A percentile compares a stretch with the other conserved stretches of the same genome.
Conservation (phyloP, 1,140 invertebrate genomes). For the Sesamia nonagrioides region DNA sequence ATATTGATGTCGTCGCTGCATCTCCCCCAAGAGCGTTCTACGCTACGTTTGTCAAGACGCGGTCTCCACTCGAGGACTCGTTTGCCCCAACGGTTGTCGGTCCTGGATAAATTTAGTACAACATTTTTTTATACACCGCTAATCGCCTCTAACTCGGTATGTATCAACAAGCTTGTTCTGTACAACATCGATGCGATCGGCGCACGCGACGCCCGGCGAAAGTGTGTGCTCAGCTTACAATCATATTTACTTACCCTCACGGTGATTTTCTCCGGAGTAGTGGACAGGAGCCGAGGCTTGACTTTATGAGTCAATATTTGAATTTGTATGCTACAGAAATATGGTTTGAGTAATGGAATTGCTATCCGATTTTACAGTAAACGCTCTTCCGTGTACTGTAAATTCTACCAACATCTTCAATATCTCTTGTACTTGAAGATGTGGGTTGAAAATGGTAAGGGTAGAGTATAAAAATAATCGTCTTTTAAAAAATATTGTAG, state of each 20-base stretch:
- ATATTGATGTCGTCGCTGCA: too few species aligned
- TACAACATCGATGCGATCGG: constrained; percentile 53
- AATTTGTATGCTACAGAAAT: constrained; percentile 11
- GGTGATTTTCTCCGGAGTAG: background rate
- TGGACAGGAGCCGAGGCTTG: constrained; percentile 3
- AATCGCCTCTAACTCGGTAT: background rate
- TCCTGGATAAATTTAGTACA: too few species aligned
- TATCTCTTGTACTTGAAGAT: too few species aligned
- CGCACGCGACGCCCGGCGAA: constrained; percentile 57
- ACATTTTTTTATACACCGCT: background rate
- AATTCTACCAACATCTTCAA: too few species aligned
- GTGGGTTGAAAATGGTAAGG: too few species aligned
- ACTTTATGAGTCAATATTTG: constrained; percentile 12
- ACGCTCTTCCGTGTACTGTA: too few species aligned
- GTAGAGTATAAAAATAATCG: too few species aligned
- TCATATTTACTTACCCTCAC: constrained; percentile 25
- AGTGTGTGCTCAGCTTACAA: constrained; percentile 53
- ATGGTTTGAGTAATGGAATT: background rate
- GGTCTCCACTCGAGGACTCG: too few species aligned
- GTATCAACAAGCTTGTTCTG: constrained; percentile 32
- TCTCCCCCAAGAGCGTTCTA: too few species aligned
- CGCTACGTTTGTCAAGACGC: too few species aligned
- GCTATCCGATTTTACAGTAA: background rate
- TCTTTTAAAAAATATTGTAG: too few species aligned
- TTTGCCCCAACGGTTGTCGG: too few species aligned